Evolutionary conservation across 2,888 invertebrate species (phyloP).

Genomic region (Heteromurus nitidus): DNA sequence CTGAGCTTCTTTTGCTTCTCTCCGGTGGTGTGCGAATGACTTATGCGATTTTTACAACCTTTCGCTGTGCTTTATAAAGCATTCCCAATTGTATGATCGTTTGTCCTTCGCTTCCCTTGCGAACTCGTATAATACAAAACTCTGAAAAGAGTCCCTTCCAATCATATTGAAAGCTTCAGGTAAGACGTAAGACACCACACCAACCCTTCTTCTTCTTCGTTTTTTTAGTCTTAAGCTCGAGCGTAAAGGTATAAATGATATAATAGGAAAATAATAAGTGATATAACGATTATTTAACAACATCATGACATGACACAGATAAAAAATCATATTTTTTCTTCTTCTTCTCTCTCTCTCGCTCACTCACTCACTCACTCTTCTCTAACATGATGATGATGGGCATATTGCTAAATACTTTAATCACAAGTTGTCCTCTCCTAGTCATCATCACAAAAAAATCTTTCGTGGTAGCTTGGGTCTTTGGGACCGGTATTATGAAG

Average conservation of each 20-base stretch:
- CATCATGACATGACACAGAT: constrained; percentile 59
- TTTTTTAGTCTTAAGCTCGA: constrained; percentile 7
- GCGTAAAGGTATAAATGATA: constrained; percentile 24
- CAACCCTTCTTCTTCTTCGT: neutral
- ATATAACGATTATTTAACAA: constrained; percentile 63
- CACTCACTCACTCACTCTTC: too few species aligned
- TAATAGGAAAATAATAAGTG: constrained; percentile 61
- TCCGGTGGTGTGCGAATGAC: neutral
- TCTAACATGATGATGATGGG: constrained; percentile 36
- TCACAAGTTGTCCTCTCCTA: constrained; percentile 50
- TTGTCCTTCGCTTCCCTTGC: constrained; percentile 56
- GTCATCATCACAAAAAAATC: constrained; percentile 22
- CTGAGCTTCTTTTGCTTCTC: neutral
- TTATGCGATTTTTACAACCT: constrained; percentile 4
- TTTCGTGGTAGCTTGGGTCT: neutral
- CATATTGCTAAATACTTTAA: constrained; percentile 54
- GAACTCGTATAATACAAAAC: constrained; percentile 27
- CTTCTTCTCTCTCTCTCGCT: too few species aligned
- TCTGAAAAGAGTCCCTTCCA: constrained; percentile 41
- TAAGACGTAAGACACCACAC: neutral
- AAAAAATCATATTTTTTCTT: too few species aligned
- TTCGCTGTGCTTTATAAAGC: constrained; percentile 57
- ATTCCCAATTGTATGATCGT: constrained; percentile 38
- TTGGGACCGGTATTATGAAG: constrained; percentile 10
- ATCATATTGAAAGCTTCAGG: constrained; percentile 4